phyloP scores from a whole-genome alignment of 2,797 vertebrate genomes.

The Scarus forsteni region DNA sequence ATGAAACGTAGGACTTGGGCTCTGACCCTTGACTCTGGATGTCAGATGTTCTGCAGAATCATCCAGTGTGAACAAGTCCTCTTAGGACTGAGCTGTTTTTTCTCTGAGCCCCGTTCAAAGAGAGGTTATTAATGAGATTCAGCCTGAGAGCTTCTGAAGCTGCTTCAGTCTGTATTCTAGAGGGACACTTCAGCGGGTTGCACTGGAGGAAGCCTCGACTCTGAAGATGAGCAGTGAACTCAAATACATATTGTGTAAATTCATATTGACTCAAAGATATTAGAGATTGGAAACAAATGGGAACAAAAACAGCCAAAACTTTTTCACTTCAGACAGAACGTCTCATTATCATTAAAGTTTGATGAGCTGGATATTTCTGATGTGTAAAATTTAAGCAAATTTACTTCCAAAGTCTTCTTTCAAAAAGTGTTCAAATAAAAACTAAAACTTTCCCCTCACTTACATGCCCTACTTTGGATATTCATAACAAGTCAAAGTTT shows the following conservation, averaged over 20 bases:
- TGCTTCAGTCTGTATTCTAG: conserved; percentile 1
- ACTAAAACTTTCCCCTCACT: background rate
- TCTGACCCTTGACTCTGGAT: background rate
- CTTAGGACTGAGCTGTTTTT: background rate
- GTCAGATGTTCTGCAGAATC: background rate
- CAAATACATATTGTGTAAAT: background rate
- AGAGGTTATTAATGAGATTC: conserved; percentile 13
- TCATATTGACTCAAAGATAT: background rate
- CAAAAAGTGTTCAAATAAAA: background rate
- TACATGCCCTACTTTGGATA: conserved; percentile 3
- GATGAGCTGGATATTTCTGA: background rate
- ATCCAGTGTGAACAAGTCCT: background rate
- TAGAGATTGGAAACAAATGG: background rate
- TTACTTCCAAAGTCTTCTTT: background rate
- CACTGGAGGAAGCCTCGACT: conserved; percentile 1
- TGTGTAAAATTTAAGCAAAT: background rate
- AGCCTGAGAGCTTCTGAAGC: conserved; percentile 17
- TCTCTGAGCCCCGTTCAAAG: conserved; percentile 10
- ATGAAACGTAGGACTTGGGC: background rate
- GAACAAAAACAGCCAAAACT: no score
- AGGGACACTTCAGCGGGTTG: conserved; percentile 7
- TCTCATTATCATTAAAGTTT: background rate
- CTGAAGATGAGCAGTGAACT: background rate
- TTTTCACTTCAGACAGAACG: background rate
- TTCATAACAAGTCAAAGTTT: background rate